Evolutionary conservation across 2,888 invertebrate species (phyloP).

Genomic region (Bruchidius siliquastri): DNA sequence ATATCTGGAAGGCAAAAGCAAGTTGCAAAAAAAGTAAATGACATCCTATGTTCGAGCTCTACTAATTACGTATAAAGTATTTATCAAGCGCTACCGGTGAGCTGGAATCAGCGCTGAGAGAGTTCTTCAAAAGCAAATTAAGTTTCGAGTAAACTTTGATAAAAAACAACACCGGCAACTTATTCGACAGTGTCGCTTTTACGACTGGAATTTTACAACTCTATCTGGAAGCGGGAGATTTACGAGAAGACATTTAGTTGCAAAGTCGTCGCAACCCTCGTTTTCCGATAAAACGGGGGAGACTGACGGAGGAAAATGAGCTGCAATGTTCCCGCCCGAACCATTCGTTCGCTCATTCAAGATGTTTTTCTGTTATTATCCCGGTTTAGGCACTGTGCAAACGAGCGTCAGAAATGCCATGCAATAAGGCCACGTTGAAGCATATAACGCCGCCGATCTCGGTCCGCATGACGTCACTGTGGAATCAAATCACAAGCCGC

Average conservation of each 20-base stretch:
- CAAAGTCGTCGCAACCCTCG: conserved; percentile 4
- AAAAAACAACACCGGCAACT: conserved; percentile 23
- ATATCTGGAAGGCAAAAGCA: background rate
- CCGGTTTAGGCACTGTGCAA: too few relatives aligned
- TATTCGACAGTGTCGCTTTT: conserved; percentile 19
- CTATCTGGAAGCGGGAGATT: conserved; percentile 18
- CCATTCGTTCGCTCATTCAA: background rate
- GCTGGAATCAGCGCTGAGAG: conserved; percentile 2
- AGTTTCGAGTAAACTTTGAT: conserved; percentile 23
- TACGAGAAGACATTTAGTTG: conserved; percentile 10
- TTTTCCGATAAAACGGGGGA: conserved; percentile 4
- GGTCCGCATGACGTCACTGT: too few relatives aligned
- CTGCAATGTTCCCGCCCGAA: background rate
- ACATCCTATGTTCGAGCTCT: background rate
- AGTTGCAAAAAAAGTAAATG: background rate
- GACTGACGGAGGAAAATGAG: background rate
- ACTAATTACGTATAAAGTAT: background rate
- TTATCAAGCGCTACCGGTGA: background rate
- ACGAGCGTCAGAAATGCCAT: too few relatives aligned
- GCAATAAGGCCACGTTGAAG: too few relatives aligned
- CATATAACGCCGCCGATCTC: too few relatives aligned
- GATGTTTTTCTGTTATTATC: background rate
- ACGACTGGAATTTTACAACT: conserved; percentile 26
- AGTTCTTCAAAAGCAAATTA: conserved; percentile 27
- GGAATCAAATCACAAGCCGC: too few relatives aligned